Base-by-base conservation (phyloP, 2,797 vertebrate genomes). In the Onychomys arenicola region DNA sequence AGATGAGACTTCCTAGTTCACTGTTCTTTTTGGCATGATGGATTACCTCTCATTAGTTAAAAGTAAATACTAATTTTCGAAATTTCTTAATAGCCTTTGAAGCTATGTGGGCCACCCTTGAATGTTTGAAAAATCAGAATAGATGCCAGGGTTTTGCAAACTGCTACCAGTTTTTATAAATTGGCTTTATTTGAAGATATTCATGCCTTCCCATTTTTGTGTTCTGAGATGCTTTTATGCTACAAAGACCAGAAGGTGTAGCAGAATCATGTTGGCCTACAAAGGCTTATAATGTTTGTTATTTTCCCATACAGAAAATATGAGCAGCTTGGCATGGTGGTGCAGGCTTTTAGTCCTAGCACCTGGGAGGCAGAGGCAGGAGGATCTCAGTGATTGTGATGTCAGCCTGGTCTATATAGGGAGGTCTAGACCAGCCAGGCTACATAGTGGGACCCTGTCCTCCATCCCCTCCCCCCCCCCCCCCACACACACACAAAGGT, bases 171-270 rank as follows among this genome's bases (percentile, higher is more conserved):
- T 90, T 85, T 84, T 83, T 90, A 76, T 84, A 96, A 90, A n/a
- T 46, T 97, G 67, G 76, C 90, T 93, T 83, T 88, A 78, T 85
- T 71, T 90, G 23, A 84, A 63, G n/a, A 84, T 10, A 34, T 40
- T 67, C n/a, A 32, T 86, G 34, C 49, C 14, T 49, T 67, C 67
- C 55, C 69, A n/a, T 87, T 89, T 92, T 32, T 23, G 27, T 89
- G 34, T 67, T 89, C 52, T 91, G 16, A 63, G 57, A 59, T 95
- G n/a, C 78, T 96, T 95, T 96, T 91, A 34, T 89, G 32, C 34
- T 78, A 85, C 49, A 95, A 76, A 94, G 83, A 93, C 83, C 84
- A 29, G 83, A 75, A 69, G 52, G 61, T 93, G 7, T 2, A 6
- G 89, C 57, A 93, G 71, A 92, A 80, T 27, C 63, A 1, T 77